phyloP scores from a whole-genome alignment of 2,888 invertebrate species.

The Dugesia japonica region DNA sequence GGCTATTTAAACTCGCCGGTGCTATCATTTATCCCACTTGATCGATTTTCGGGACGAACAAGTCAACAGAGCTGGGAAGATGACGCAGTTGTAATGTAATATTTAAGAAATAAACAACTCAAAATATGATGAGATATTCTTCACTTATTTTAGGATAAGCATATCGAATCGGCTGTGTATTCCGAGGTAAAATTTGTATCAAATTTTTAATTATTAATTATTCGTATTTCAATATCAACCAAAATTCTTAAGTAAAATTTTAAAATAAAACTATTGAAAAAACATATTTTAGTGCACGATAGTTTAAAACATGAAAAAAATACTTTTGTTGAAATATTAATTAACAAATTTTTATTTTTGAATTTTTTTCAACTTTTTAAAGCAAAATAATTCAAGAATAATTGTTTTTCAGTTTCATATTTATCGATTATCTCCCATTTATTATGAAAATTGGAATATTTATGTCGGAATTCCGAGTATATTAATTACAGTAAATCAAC shows the following conservation, averaged over 20 bases:
- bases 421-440: no score
- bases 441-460: no score
- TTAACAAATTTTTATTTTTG: no score
- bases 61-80: constrained; percentile 20
- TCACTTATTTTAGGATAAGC: background rate
- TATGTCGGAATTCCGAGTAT: no score
- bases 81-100: constrained; percentile 11
- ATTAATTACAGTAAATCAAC: no score
- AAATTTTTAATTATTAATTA: background rate
- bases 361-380: no score
- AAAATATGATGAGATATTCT: constrained; percentile 20
- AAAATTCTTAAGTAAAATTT: background rate
- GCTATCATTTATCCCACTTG: constrained; percentile 20
- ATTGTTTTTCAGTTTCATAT: no score
- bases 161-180: background rate
- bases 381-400: no score
- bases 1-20: constrained; percentile 20
- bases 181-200: constrained; percentile 7
- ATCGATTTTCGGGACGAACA: constrained; percentile 13
- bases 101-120: constrained; percentile 16
- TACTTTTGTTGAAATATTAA: no score
- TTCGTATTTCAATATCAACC: constrained; percentile 8
- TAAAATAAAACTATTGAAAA: background rate
- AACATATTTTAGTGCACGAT: no score
- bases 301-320: no score